Conservation (phyloP, 2,113 vertebrate genomes). For the Amphiprion ocellaris region DNA sequence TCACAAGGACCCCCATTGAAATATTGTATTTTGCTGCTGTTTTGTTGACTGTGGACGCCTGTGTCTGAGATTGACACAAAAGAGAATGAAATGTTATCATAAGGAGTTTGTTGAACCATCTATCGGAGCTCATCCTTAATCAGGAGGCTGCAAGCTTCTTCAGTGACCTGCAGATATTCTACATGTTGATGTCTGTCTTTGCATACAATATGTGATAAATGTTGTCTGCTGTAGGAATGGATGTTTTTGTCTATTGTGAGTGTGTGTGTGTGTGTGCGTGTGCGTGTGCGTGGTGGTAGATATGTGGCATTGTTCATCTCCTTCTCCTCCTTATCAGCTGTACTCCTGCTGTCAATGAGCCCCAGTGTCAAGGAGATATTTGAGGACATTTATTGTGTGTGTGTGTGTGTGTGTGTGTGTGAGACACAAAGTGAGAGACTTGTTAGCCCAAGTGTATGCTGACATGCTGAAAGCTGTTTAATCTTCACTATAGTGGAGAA, state of each 20-base stretch:
- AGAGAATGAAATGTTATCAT: no score
- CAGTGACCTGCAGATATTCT: constrained; percentile 14
- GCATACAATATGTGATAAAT: neutral
- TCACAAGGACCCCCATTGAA: no score
- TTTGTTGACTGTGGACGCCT: no score
- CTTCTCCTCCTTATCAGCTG: constrained; percentile 48
- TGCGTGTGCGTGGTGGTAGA: constrained; percentile 12
- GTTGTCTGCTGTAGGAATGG: constrained; percentile 24
- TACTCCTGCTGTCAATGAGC: constrained; percentile 44
- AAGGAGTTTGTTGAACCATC: neutral
- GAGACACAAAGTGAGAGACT: constrained; percentile 13
- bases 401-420: constrained; percentile 13
- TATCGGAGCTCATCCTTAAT: neutral
- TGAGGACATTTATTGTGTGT: constrained; percentile 24
- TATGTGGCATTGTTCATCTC: constrained; percentile 3
- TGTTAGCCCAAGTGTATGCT: constrained; percentile 60
- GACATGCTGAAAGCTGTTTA: constrained; percentile 65
- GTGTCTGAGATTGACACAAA: no score
- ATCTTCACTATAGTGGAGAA: constrained; percentile 64
- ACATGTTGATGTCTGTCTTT: constrained; percentile 40
- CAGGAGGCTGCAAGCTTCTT: constrained; percentile 5
- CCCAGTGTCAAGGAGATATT: constrained; percentile 62
- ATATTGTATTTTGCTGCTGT: no score
- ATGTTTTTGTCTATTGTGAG: neutral
- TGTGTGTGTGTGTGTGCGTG: constrained; percentile 8